Evolutionary conservation across 2,888 invertebrate genomes (phyloP).

Genomic region (Rhagonycha lutea): DNA sequence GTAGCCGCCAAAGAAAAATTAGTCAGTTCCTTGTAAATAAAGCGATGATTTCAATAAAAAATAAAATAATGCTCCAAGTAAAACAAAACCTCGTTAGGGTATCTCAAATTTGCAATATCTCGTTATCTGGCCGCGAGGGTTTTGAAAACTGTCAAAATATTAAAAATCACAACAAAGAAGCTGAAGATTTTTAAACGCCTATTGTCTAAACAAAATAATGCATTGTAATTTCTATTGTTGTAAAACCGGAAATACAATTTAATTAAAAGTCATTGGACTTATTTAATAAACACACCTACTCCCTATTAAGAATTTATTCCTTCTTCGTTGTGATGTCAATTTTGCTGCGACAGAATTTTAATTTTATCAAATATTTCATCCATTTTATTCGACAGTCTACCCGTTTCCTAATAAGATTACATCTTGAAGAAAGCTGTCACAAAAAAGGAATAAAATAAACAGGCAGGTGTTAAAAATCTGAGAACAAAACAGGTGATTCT

Average conservation of each 20-base stretch:
- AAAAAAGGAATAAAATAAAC: neutral
- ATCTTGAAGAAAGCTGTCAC: neutral
- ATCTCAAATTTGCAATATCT: neutral
- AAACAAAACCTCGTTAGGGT: neutral
- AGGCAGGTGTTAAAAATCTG: neutral
- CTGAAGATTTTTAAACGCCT: neutral
- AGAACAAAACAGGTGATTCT: neutral
- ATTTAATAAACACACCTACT: neutral
- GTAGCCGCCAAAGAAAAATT: neutral
- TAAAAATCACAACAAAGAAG: neutral
- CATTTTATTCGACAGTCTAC: neutral
- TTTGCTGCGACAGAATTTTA: neutral
- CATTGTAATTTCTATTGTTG: neutral
- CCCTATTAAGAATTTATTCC: neutral
- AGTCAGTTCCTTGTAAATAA: neutral
- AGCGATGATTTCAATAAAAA: neutral
- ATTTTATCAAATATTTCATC: neutral
- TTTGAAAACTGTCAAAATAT: neutral
- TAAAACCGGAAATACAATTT: neutral
- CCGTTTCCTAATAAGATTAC: neutral
- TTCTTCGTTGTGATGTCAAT: neutral
- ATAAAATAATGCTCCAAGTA: neutral
- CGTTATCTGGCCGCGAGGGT: neutral
- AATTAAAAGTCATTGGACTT: neutral
- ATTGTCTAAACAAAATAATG: neutral